A percentile compares a stretch with the other conserved stretches of the same genome.
Conservation (phyloP, 2,113 vertebrate genomes). For the Coptodon rendalli region DNA sequence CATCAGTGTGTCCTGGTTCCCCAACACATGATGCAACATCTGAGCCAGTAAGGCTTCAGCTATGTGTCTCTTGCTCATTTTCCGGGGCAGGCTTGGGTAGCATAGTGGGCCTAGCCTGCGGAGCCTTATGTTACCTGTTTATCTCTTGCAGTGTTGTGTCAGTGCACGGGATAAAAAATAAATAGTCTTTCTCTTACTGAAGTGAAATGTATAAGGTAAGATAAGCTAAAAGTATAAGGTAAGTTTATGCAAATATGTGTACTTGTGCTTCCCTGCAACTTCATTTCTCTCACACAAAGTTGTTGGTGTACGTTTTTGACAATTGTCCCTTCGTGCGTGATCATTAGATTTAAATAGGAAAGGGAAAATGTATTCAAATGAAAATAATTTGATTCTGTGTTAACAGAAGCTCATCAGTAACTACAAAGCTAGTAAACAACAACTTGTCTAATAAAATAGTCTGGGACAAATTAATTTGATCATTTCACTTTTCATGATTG, state of each 20-base stretch:
- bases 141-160: neutral
- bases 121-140: neutral
- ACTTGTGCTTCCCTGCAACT: neutral
- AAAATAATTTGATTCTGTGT: neutral
- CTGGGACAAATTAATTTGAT: neutral
- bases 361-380: neutral
- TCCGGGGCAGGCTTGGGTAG: neutral
- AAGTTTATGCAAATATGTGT: neutral
- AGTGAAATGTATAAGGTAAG: neutral
- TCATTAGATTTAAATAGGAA: neutral
- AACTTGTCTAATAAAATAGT: neutral
- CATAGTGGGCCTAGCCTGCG: neutral
- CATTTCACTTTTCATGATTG: neutral
- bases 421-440: neutral
- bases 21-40: accelerated
- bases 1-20: neutral
- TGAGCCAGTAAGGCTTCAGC: neutral
- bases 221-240: neutral
- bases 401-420: neutral
- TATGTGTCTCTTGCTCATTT: neutral
- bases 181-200: neutral
- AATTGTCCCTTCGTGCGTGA: neutral
- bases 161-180: neutral
- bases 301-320: constrained; percentile 43
- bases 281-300: neutral